Evolutionary conservation across 2,888 invertebrate genomes (phyloP), one percentile per base, ranked within the genome.

Genomic region (Tortricodes alternella): DNA sequence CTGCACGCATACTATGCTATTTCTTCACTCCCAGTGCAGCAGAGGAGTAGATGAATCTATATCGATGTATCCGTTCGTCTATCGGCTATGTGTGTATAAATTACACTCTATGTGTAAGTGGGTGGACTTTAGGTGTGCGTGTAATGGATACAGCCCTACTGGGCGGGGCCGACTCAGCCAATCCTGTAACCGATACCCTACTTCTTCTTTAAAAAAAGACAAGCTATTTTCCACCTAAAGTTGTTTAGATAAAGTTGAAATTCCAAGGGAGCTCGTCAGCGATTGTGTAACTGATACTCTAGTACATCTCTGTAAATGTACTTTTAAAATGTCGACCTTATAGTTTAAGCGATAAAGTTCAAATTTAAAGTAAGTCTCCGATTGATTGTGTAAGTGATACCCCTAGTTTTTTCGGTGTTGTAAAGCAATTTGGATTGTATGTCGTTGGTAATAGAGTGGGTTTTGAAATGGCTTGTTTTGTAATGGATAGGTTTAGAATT

Each of bases 111-210:
- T 58, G 62, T 64, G 53, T 59, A 64, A 49, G 83, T 86, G 83
- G 85, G 87, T 76, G 85, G 81, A 71, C 73, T 78, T 78, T 83
- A 84, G 83, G 85, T 85, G 81, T 76, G 78, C 70, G 76, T 86
- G 85, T 76, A 76, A 85, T 80, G 79, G 80, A 85, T 86, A 84
- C 80, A 75, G 74, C 80, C 83, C 84, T 80, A 76, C 73, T 79
- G 86, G 89, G 88, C 89, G 88, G 84, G 77, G 85, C 80, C 77
- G 74, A 69, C 67, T 63, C 79, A 80, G 84, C 90, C 90, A 90
- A 90, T 90, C 90, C 80, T 87, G 89, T 89, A 90, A 89, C 78
- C 81, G 89, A 90, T 86, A 90, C 88, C 82, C 74, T 79, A 78
- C 81, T 86, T 87, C 87, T 87, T 86, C 78, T 79, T 65, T 62